Evolutionary conservation across 2,113 vertebrate genomes (phyloP).

Genomic region (Cacatua alba): DNA sequence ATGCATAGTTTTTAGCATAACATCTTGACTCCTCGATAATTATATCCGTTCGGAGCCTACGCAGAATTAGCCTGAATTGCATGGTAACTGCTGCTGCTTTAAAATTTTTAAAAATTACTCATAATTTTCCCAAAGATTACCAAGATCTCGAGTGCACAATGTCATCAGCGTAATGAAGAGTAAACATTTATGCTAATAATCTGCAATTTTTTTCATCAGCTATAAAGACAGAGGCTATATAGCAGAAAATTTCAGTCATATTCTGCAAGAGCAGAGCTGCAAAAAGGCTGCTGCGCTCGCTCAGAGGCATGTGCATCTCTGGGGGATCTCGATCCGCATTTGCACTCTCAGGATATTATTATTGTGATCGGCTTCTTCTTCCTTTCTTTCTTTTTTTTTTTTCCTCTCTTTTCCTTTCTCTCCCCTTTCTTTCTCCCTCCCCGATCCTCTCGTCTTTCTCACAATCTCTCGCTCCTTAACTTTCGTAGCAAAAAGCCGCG

Average conservation of each 20-base stretch:
- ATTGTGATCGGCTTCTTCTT: constrained; percentile 51
- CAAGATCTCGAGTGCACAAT: constrained; percentile 99
- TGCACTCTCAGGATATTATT: constrained; percentile 75
- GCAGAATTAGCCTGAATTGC: constrained; percentile 99
- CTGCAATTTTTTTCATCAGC: constrained; percentile 99
- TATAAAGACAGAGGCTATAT: constrained; percentile 99
- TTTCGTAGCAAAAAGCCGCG: constrained; percentile 70
- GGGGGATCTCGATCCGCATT: constrained; percentile 79
- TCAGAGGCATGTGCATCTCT: constrained; percentile 79
- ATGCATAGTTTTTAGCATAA: constrained; percentile 99
- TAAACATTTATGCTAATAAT: constrained; percentile 99
- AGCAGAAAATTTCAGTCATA: constrained; percentile 98
- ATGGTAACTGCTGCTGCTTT: constrained; percentile 99
- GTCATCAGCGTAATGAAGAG: constrained; percentile 99
- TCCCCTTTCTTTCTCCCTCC: background rate
- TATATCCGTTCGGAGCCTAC: constrained; percentile 99
- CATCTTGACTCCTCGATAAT: constrained; percentile 99
- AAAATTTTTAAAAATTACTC: constrained; percentile 99
- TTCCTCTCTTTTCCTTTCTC: too few relatives aligned
- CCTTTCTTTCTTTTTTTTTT: background rate
- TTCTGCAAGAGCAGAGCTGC: constrained; percentile 89
- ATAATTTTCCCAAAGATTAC: constrained; percentile 99
- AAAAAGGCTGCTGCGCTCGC: constrained; percentile 82
- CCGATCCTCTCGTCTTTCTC: constrained; percentile 1
- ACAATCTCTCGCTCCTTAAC: constrained; percentile 62